Evolutionary conservation across 2,797 vertebrate genomes (phyloP).

Genomic region (Diglossa cyanea): DNA sequence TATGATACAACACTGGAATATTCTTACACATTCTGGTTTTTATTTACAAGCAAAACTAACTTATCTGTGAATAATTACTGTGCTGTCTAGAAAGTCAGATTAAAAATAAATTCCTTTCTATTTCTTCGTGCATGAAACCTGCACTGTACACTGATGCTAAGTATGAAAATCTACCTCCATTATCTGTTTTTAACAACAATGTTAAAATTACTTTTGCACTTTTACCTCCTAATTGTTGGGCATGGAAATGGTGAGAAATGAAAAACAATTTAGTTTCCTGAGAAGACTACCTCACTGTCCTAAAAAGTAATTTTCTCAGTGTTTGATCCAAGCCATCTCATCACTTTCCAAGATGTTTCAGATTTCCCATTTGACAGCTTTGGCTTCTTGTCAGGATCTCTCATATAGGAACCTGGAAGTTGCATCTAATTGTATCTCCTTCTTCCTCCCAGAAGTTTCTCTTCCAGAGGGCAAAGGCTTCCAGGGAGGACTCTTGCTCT

Average conservation of each 20-base stretch:
- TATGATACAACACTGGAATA: neutral
- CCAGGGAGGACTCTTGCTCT: neutral
- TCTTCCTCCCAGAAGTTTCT: neutral
- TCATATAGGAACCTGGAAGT: neutral
- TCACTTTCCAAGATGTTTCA: neutral
- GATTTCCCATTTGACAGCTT: neutral
- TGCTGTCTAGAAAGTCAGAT: neutral
- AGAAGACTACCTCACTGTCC: neutral
- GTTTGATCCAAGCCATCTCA: neutral
- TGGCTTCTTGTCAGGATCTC: neutral
- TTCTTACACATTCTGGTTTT: neutral
- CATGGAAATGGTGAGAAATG: neutral
- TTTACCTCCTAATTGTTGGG: neutral
- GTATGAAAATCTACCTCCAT: neutral
- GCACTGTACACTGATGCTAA: neutral
- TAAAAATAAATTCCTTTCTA: neutral
- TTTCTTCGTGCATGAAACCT: neutral
- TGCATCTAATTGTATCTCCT: neutral
- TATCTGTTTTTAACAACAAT: neutral
- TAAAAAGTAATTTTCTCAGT: neutral
- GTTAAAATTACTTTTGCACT: neutral
- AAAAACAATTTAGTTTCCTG: neutral
- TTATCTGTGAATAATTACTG: neutral
- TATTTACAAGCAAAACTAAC: neutral
- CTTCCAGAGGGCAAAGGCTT: neutral